Conservation (phyloP, 2,888 invertebrate species). For the Bruchidius siliquastri region DNA sequence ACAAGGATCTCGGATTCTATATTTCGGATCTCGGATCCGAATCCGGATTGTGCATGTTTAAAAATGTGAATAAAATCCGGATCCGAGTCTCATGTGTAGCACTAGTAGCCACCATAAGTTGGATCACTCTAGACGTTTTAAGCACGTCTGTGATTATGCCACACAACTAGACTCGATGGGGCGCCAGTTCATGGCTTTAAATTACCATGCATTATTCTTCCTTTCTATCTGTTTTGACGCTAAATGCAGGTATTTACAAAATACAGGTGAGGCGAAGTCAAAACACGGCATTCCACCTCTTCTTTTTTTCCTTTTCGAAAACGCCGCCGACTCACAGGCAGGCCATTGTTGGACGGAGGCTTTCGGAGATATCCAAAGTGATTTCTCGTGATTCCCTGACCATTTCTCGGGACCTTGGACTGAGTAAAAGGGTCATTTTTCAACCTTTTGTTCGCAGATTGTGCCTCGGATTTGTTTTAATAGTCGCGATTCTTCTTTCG, state of each 20-base stretch:
- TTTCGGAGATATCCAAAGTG: conserved; percentile 34
- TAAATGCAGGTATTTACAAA: conserved; percentile 47
- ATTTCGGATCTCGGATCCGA: too few relatives aligned
- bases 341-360: conserved; percentile 13
- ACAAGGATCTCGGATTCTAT: too few relatives aligned
- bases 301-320: conserved; percentile 20
- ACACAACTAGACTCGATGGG: conserved; percentile 44
- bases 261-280: conserved; percentile 46
- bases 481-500: neutral
- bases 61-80: too few relatives aligned
- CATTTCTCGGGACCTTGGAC: neutral
- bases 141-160: conserved; percentile 34
- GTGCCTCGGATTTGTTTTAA: neutral
- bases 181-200: conserved; percentile 34
- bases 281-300: conserved; percentile 35
- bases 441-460: neutral
- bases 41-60: too few relatives aligned
- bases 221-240: conserved; percentile 41
- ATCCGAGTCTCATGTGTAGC: too few relatives aligned
- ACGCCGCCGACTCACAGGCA: conserved; percentile 28
- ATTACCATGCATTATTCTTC: conserved; percentile 19
- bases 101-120: too few relatives aligned
- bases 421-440: neutral
- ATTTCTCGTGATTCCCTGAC: conserved; percentile 28
- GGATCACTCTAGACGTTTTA: too few relatives aligned